These are phyloP conservation scores for Meteorus cinctellus DNA, from an alignment of 2,888 invertebrate species.

Conservation along the genomic window DNA sequence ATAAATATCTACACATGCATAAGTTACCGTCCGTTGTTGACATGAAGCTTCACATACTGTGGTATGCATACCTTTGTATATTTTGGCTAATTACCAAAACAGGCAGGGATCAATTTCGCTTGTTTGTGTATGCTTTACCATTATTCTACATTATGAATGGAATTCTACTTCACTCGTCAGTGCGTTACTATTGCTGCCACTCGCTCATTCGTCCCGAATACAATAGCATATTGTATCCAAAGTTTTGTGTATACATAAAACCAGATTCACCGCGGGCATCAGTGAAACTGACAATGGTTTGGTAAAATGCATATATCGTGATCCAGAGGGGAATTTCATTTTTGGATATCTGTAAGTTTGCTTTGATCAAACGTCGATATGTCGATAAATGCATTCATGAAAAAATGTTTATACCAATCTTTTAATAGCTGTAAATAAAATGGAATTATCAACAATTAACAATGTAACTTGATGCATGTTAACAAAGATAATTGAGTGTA, in stretches of 20 bases:
- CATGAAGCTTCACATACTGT: neutral
- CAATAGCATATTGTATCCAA: conserved; percentile 57
- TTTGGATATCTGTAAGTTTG: conserved; percentile 37
- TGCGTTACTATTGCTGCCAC: conserved; percentile 14
- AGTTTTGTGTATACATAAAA: conserved; percentile 58
- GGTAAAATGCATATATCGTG: neutral
- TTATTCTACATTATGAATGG: conserved; percentile 44
- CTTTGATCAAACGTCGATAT: neutral
- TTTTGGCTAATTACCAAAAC: conserved; percentile 46
- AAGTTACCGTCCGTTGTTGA: neutral
- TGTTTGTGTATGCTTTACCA: conserved; percentile 47
- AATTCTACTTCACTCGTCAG: conserved; percentile 38
- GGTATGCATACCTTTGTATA: neutral
- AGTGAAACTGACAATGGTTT: conserved; percentile 50
- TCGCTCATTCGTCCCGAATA: conserved; percentile 37
- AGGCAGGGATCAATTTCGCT: conserved; percentile 42
- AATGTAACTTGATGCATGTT: neutral
- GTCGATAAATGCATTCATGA: neutral
- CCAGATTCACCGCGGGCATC: conserved; percentile 60
- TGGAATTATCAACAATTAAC: too few relatives aligned
- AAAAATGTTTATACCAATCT: too few relatives aligned
- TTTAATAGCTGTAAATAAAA: too few relatives aligned
- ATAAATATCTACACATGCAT: neutral
- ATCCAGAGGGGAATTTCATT: neutral
- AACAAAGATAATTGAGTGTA: conserved; percentile 4